phyloP scores from a whole-genome alignment of 2,797 vertebrate genomes.

The Cyprinodon diabolis region DNA sequence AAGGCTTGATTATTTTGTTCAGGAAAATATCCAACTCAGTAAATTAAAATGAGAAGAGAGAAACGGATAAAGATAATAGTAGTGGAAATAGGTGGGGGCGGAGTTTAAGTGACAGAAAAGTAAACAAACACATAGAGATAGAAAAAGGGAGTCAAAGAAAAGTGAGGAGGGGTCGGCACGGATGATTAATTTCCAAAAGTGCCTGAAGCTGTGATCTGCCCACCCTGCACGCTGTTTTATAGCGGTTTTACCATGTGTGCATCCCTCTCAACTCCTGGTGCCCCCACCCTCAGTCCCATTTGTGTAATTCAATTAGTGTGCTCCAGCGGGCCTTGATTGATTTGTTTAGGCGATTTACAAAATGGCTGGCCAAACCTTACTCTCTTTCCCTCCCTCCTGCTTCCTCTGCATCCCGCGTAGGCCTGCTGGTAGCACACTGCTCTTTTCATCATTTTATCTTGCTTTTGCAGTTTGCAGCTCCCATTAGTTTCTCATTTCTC shows the following conservation, averaged over 20 bases:
- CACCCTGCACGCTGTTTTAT: slow-evolving; percentile 60
- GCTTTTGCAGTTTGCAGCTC: slow-evolving; percentile 43
- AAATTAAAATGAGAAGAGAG: neutral
- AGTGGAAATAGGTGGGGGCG: slow-evolving; percentile 5
- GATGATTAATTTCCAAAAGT: slow-evolving; percentile 79
- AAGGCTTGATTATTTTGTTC: neutral
- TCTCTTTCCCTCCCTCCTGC: slow-evolving; percentile 52
- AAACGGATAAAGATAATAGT: neutral
- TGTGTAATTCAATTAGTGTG: slow-evolving; percentile 83
- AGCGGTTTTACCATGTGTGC: slow-evolving; percentile 64
- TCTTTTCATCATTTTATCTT: slow-evolving; percentile 56
- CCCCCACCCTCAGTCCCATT: slow-evolving; percentile 65
- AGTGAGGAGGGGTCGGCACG: slow-evolving; percentile 50
- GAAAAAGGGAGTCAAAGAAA: slow-evolving; percentile 60
- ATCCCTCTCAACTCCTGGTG: slow-evolving; percentile 19
- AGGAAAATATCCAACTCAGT: neutral
- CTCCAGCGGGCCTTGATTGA: slow-evolving; percentile 78
- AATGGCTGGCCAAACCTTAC: slow-evolving; percentile 64
- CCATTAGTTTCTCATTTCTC: slow-evolving; percentile 43
- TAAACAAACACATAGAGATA: slow-evolving; percentile 39
- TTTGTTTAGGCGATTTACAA: slow-evolving; percentile 81
- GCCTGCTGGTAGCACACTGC: slow-evolving; percentile 41
- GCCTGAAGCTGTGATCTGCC: slow-evolving; percentile 68
- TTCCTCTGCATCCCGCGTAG: slow-evolving; percentile 45
- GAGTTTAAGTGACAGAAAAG: slow-evolving; percentile 42